These are phyloP conservation scores for Microplitis manilae DNA, from an alignment of 2,888 invertebrate species.

Conservation along the genomic window DNA sequence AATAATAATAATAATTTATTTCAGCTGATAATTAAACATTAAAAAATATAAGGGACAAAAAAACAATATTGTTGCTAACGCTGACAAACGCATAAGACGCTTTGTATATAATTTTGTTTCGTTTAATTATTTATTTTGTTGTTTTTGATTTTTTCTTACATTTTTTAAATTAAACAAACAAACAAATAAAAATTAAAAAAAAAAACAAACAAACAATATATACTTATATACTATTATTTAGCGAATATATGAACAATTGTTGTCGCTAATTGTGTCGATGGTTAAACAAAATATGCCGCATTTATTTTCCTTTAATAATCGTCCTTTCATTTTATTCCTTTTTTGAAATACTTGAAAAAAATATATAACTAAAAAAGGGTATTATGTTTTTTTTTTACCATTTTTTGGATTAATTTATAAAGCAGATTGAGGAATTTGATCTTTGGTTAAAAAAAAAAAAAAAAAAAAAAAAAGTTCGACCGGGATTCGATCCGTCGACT, in stretches of 20 bases:
- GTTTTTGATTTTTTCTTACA: not conserved
- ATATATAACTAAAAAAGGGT: no score
- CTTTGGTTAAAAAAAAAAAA: no score
- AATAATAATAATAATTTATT: not conserved
- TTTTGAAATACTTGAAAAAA: no score
- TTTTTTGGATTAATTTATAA: no score
- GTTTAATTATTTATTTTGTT: not conserved
- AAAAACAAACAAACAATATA: not conserved
- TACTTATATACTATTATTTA: not conserved
- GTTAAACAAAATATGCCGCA: not conserved
- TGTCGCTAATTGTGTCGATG: slow-evolving; percentile 33
- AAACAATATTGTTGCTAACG: not conserved
- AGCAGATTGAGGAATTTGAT: no score
- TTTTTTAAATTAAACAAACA: not conserved
- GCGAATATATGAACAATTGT: not conserved
- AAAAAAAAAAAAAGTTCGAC: no score
- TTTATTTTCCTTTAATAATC: no score
- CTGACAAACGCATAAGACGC: slow-evolving; percentile 1
- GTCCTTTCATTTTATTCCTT: no score
- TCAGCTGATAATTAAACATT: not conserved
- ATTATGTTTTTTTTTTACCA: no score
- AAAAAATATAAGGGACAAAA: not conserved
- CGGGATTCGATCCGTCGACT: no score
- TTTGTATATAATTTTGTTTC: not conserved
- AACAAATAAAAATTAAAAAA: not conserved